Percentiles rank a stretch among this genome's conserved stretches.
phyloP scores from a whole-genome alignment of 2,113 vertebrate species.

The Catharus bicknelli region DNA sequence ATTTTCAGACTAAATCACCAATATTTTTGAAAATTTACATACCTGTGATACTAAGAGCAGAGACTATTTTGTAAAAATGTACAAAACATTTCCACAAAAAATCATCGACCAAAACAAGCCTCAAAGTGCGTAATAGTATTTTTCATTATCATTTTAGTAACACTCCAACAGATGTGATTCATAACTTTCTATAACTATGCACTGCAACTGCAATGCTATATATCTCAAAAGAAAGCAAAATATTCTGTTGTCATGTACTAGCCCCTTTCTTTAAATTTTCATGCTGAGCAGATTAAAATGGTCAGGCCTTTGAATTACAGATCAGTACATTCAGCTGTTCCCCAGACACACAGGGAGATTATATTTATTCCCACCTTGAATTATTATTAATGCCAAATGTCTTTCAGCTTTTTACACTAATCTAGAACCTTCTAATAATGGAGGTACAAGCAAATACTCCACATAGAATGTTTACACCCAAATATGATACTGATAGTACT shows the following conservation, averaged over 20 bases:
- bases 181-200: neutral
- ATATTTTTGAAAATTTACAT: neutral
- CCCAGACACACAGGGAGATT: neutral
- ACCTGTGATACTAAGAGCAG: neutral
- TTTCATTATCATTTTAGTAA: neutral
- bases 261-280: neutral
- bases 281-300: neutral
- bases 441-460: neutral
- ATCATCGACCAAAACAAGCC: neutral
- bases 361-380: neutral
- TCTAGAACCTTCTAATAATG: neutral
- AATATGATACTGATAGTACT: neutral
- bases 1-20: neutral
- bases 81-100: neutral
- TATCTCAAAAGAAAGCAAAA: neutral
- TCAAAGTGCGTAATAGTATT: neutral
- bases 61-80: neutral
- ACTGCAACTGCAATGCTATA: neutral
- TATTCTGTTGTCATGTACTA: neutral
- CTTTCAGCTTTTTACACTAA: neutral
- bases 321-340: neutral
- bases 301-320: neutral
- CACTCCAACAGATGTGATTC: neutral
- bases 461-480: neutral
- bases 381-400: neutral